A percentile compares a stretch with the other conserved stretches of the same genome.
phyloP scores from a whole-genome alignment of 2,888 invertebrate genomes.

The Meteorus colon region DNA sequence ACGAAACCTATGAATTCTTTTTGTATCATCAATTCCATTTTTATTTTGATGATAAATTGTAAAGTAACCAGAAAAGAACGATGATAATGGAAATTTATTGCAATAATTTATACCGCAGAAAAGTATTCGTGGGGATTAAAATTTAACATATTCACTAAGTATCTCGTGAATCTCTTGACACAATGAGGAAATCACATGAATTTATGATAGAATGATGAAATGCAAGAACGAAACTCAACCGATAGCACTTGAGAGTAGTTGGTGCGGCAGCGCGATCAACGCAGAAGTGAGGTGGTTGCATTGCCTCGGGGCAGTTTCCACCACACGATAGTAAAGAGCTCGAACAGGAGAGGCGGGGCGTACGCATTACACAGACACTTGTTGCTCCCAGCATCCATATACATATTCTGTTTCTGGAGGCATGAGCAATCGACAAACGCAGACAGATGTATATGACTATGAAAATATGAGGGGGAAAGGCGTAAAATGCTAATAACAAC shows the following conservation, averaged over 20 bases:
- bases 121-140: too few species aligned
- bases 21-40: too few species aligned
- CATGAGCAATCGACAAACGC: neutral
- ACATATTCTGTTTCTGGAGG: neutral
- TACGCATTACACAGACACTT: constrained; percentile 62
- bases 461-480: neutral
- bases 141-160: too few species aligned
- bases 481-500: neutral
- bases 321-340: constrained; percentile 47
- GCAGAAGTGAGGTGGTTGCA: constrained; percentile 71
- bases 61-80: too few species aligned
- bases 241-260: constrained; percentile 28
- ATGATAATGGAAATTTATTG: too few species aligned
- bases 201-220: neutral
- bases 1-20: too few species aligned
- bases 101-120: too few species aligned
- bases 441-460: neutral
- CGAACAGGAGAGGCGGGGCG: constrained; percentile 65
- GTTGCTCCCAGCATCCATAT: constrained; percentile 58
- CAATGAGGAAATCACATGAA: neutral
- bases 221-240: neutral
- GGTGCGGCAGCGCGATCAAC: constrained; percentile 63
- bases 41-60: too few species aligned
- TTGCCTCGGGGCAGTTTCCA: constrained; percentile 63
- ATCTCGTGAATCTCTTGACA: neutral